Conservation (phyloP, 2,113 vertebrate genomes). For the Podarcis muralis region DNA sequence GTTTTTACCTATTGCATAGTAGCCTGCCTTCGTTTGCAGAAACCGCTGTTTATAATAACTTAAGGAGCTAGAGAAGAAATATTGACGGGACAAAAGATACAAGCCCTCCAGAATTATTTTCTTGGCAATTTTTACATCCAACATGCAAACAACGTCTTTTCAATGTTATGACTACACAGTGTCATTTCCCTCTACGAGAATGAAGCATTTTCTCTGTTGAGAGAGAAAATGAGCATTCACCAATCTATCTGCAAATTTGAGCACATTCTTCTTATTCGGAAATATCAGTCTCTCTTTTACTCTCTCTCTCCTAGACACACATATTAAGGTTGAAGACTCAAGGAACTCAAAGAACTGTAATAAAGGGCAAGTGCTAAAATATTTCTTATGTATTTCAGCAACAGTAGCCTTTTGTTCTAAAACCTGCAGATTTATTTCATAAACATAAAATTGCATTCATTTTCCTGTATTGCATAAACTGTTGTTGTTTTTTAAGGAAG, state of each 20-base stretch:
- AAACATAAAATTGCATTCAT: constrained; percentile 5
- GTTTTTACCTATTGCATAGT: constrained; percentile 45
- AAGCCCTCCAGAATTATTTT: constrained; percentile 40
- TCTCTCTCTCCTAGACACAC: not conserved
- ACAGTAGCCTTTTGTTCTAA: constrained; percentile 32
- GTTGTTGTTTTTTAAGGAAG: constrained; percentile 13
- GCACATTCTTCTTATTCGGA: constrained; percentile 28
- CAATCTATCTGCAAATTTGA: not conserved
- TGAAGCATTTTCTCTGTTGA: constrained; percentile 31
- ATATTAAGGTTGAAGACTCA: constrained; percentile 33
- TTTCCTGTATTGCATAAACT: constrained; percentile 36
- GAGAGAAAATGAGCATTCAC: constrained; percentile 24
- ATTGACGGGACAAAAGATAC: constrained; percentile 41
- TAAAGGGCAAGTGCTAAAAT: constrained; percentile 60
- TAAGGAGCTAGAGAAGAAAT: constrained; percentile 45
- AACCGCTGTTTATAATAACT: constrained; percentile 50
- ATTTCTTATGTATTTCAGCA: constrained; percentile 44
- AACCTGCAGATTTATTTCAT: constrained; percentile 11
- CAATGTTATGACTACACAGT: constrained; percentile 39
- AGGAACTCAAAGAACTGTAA: constrained; percentile 47
- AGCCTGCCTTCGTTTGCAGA: constrained; percentile 31
- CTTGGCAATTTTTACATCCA: constrained; percentile 39
- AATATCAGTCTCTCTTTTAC: constrained; percentile 3
- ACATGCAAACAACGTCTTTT: constrained; percentile 43
- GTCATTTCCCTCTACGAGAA: constrained; percentile 50